These are phyloP conservation scores for Hydrozoanthus gracilis DNA, from an alignment of 92 coral and sea anemone species.

Conservation along the genomic window DNA sequence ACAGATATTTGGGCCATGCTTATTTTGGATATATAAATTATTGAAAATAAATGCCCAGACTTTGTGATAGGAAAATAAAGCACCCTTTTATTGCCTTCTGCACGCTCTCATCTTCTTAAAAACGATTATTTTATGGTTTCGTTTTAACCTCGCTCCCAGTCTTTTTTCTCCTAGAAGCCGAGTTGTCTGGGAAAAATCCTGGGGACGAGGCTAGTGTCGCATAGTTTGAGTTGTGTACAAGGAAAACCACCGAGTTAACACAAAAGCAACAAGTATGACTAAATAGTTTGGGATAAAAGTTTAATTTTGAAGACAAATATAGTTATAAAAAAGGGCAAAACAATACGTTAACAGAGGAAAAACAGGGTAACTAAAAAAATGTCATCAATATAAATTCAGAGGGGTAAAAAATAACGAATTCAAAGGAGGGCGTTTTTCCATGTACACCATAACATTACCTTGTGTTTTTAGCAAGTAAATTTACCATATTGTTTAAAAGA, in stretches of 20 bases:
- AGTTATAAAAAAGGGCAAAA: neutral
- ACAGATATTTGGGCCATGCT: conserved; percentile 26
- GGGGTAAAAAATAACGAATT: no score
- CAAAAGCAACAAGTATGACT: no score
- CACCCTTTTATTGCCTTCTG: neutral
- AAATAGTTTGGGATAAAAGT: no score
- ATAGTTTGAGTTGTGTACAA: neutral
- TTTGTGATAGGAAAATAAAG: conserved; percentile 46
- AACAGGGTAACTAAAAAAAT: no score
- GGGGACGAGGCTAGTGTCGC: neutral
- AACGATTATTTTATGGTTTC: neutral
- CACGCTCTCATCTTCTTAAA: neutral
- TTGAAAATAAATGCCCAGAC: conserved; percentile 49
- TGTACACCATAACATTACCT: no score
- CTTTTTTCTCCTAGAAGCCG: no score
- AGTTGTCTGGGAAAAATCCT: neutral
- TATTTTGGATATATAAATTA: conserved; percentile 28
- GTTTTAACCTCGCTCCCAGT: no score
- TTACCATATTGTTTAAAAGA: no score
- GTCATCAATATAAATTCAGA: no score
- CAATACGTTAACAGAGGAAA: no score
- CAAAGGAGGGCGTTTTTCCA: no score
- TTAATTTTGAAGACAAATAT: neutral
- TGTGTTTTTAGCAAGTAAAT: no score
- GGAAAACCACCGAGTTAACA: neutral